Evolutionary conservation across 2,113 vertebrate genomes (phyloP).

Genomic region (Eudyptes chrysolophus): DNA sequence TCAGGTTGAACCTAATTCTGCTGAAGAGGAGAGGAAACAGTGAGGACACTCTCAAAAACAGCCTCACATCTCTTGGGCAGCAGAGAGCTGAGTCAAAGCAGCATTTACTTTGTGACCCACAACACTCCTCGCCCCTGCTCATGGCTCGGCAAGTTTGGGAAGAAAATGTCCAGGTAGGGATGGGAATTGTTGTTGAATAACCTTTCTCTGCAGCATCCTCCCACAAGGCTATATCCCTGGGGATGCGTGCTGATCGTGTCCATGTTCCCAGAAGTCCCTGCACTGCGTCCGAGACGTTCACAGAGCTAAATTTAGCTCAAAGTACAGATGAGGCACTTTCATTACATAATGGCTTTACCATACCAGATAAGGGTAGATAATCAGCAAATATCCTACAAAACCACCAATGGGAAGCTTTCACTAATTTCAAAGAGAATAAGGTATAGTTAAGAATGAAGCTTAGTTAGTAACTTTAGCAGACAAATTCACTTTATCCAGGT

Average conservation of each 20-base stretch:
- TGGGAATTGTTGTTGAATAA: background rate
- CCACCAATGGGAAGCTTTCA: background rate
- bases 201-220: background rate
- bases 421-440: background rate
- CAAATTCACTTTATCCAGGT: background rate
- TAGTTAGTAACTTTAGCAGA: background rate
- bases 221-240: background rate
- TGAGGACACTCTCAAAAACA: background rate
- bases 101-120: background rate
- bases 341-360: background rate
- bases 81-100: background rate
- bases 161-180: background rate
- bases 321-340: background rate
- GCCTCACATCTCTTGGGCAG: background rate
- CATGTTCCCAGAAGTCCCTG: background rate
- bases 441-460: background rate
- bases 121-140: background rate
- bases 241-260: accelerated
- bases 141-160: background rate
- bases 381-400: background rate
- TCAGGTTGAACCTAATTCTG: background rate
- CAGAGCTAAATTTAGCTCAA: background rate
- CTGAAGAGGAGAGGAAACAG: background rate
- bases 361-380: background rate
- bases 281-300: background rate